These are phyloP conservation scores for Catagonus wagneri DNA, from an alignment of 2,113 vertebrate genomes.

Conservation along the genomic window DNA sequence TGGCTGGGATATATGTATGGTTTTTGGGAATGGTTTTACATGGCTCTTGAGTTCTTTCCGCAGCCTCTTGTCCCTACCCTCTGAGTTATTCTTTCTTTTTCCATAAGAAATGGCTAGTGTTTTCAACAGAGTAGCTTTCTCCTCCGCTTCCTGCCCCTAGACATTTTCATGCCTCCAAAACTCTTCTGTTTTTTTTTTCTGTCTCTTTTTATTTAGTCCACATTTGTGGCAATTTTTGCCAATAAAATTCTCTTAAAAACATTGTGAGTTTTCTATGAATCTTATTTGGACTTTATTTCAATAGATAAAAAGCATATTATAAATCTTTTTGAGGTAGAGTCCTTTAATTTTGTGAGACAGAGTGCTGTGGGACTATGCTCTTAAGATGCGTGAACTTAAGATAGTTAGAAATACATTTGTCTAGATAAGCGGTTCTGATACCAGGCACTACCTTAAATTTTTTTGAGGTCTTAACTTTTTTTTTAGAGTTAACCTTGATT, in stretches of 20 bases:
- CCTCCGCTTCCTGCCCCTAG: background rate
- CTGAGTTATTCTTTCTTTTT: background rate
- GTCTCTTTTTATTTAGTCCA: slow-evolving; percentile 10
- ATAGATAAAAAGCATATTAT: background rate
- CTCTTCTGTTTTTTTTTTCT: background rate
- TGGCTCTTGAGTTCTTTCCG: background rate
- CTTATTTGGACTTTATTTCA: background rate
- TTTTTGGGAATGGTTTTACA: background rate
- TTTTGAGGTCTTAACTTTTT: background rate
- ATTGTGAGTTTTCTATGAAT: background rate
- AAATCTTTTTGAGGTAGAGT: background rate
- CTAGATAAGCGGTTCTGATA: background rate
- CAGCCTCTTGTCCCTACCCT: background rate
- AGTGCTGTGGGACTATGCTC: background rate
- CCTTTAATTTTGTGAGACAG: background rate
- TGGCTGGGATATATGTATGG: background rate
- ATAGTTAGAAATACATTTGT: background rate
- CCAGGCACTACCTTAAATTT: background rate
- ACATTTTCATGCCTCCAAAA: background rate
- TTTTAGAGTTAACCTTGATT: background rate
- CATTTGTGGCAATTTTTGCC: background rate
- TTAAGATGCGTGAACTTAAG: background rate
- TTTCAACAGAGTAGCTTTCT: background rate
- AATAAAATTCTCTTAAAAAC: slow-evolving; percentile 39
- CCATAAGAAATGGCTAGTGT: background rate